A percentile compares a stretch with the other conserved stretches of the same genome.
Evolutionary conservation across 1,140 invertebrate species (phyloP).

Genomic region (Samia ricini): DNA sequence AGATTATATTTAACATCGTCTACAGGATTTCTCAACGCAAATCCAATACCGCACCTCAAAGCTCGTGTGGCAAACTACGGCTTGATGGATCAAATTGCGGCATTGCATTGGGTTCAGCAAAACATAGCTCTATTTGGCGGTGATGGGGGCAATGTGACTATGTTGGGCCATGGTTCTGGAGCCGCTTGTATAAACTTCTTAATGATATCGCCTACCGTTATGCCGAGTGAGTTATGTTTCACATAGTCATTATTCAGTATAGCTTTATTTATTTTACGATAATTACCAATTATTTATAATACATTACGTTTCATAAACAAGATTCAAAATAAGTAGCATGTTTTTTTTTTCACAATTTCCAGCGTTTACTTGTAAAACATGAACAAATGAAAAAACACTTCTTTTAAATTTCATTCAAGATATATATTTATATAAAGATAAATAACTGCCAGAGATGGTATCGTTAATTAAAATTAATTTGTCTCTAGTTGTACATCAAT

Average conservation of each 20-base stretch:
- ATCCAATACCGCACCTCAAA: slow-evolving; percentile 86
- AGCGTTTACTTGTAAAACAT: no score
- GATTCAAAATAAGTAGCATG: no score
- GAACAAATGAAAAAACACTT: background rate
- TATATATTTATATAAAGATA: background rate
- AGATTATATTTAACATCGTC: slow-evolving; percentile 8
- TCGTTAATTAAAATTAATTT: slow-evolving; percentile 9
- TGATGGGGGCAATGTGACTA: slow-evolving; percentile 91
- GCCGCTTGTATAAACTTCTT: slow-evolving; percentile 97
- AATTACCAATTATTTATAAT: no score
- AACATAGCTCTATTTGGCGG: slow-evolving; percentile 94
- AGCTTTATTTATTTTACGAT: no score
- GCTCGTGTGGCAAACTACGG: slow-evolving; percentile 94
- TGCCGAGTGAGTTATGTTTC: slow-evolving; percentile 83
- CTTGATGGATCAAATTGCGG: slow-evolving; percentile 95
- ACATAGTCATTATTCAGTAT: no score
- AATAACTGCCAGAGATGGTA: background rate
- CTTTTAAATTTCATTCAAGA: background rate
- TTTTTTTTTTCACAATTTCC: no score
- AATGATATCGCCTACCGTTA: slow-evolving; percentile 95
- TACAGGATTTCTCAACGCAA: slow-evolving; percentile 91
- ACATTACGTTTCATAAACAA: no score
- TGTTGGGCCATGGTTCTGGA: slow-evolving; percentile 95
- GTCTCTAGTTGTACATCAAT: background rate
- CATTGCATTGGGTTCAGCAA: slow-evolving; percentile 93